phyloP scores from a whole-genome alignment of 2,888 invertebrate species.

The Syrista parreyssii region DNA sequence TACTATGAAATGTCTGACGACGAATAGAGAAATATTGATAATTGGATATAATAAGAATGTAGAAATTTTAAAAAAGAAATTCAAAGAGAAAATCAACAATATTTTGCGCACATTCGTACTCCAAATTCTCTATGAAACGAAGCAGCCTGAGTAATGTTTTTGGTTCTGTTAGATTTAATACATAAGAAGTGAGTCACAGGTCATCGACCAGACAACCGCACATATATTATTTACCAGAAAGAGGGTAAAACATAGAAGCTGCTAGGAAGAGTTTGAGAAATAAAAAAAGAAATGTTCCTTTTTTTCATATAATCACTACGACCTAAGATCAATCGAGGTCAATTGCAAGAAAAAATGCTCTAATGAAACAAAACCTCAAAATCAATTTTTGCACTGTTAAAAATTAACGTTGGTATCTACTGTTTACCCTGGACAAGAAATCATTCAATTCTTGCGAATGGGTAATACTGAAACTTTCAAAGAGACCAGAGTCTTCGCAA shows the following conservation, averaged over 20 bases:
- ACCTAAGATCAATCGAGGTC: background rate
- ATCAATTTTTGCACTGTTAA: background rate
- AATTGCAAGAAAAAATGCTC: background rate
- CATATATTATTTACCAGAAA: slow-evolving; percentile 26
- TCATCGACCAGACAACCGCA: slow-evolving; percentile 40
- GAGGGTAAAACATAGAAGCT: background rate
- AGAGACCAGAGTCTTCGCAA: background rate
- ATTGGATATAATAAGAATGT: no score
- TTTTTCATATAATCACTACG: background rate
- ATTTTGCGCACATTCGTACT: no score
- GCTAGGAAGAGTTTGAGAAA: background rate
- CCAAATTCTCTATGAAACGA: no score
- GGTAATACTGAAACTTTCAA: background rate
- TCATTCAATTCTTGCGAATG: background rate
- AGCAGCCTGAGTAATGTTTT: background rate
- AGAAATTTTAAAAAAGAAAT: no score
- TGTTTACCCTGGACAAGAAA: background rate
- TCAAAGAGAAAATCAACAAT: no score
- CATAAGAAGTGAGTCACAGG: slow-evolving; percentile 18
- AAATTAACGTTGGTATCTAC: background rate
- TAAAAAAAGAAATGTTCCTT: background rate
- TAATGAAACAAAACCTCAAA: background rate
- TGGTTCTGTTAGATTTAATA: background rate
- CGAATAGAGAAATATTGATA: no score
- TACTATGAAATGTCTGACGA: no score